phyloP scores from a whole-genome alignment of 2,797 vertebrate genomes.

The Vireo griseus region DNA sequence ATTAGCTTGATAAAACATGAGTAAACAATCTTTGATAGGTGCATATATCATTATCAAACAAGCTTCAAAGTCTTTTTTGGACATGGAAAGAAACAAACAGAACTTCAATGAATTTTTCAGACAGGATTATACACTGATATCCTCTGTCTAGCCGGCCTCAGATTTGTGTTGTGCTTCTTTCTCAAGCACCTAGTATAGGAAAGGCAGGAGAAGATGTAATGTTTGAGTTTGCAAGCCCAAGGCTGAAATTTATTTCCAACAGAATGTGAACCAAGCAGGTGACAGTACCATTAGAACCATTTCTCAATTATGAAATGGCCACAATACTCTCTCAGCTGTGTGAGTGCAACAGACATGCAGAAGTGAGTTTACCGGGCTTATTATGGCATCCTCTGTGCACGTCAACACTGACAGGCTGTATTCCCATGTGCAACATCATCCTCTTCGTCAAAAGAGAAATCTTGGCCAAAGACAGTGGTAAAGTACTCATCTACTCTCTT shows the following conservation, averaged over 20 bases:
- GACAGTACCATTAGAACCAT: background rate
- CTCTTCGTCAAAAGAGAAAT: background rate
- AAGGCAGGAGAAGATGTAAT: background rate
- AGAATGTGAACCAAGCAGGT: rapidly evolving
- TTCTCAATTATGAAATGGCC: background rate
- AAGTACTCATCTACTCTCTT: background rate
- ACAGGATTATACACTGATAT: background rate
- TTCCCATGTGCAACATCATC: background rate
- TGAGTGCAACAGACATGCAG: background rate
- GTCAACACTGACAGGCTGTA: background rate
- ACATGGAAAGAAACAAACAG: background rate
- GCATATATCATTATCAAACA: background rate
- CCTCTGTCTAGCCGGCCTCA: background rate
- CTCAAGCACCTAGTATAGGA: background rate
- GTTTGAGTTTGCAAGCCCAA: background rate
- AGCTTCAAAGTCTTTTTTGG: background rate
- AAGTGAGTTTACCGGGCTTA: background rate
- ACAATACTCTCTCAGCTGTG: background rate
- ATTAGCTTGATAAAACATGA: background rate
- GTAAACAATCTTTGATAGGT: background rate
- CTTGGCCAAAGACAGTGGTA: background rate
- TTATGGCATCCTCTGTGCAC: background rate
- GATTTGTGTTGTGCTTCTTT: background rate
- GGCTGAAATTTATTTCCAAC: background rate
- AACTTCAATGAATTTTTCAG: background rate